phyloP scores from a whole-genome alignment of 2,797 vertebrate genomes.

The Glyptemys insculpta region DNA sequence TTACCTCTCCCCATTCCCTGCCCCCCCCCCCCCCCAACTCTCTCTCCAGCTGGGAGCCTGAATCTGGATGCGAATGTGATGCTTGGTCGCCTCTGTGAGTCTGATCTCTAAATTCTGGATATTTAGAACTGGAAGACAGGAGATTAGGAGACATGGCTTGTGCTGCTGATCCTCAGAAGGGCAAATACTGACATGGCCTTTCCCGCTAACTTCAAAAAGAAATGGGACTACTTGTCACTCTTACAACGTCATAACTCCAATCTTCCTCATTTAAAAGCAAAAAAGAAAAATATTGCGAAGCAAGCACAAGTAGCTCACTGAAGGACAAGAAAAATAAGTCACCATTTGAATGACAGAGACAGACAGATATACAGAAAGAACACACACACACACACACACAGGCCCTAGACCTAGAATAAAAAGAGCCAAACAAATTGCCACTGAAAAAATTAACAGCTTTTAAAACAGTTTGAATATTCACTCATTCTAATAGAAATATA shows the following conservation, averaged over 20 bases:
- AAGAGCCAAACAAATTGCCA: background rate
- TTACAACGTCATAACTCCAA: accelerated
- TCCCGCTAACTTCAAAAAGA: background rate
- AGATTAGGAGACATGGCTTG: background rate
- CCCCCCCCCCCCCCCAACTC: background rate
- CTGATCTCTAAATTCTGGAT: background rate
- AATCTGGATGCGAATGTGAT: accelerated
- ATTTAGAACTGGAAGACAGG: background rate
- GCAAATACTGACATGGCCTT: background rate
- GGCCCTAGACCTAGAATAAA: background rate
- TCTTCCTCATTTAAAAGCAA: background rate
- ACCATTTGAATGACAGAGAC: background rate
- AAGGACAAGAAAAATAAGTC: background rate
- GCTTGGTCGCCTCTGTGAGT: accelerated
- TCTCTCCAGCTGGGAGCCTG: background rate
- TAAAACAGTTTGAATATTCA: background rate
- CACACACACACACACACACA: accelerated
- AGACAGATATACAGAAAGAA: background rate
- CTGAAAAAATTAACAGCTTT: background rate
- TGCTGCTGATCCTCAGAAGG: background rate
- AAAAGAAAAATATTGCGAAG: background rate
- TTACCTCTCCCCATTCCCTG: slow-evolving; percentile 1
- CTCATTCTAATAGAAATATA: background rate
- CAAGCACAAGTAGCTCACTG: accelerated
- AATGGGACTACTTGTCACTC: background rate